These are phyloP conservation scores for Molorchus minor DNA, from an alignment of 2,888 invertebrate species.

Conservation along the genomic window DNA sequence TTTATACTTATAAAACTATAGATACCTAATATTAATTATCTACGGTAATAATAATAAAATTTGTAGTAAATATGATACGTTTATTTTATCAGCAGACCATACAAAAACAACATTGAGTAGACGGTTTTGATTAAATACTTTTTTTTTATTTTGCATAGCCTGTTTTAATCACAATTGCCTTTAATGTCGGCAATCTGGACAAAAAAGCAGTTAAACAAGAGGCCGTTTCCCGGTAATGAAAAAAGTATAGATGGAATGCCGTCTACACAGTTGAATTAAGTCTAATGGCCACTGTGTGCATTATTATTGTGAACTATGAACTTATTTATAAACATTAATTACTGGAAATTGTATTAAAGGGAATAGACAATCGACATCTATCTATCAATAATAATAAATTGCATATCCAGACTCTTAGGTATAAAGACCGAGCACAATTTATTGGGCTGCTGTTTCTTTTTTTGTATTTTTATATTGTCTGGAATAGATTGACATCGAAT, in stretches of 20 bases:
- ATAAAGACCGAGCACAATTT: constrained; percentile 6
- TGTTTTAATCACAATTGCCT: too few relatives aligned
- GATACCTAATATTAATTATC: too few relatives aligned
- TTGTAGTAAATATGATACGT: too few relatives aligned
- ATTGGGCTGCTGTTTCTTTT: neutral
- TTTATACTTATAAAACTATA: too few relatives aligned
- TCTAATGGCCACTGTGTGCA: constrained; percentile 1
- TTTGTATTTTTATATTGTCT: constrained; percentile 1
- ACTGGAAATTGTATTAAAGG: constrained; percentile 37
- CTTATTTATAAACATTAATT: constrained; percentile 38
- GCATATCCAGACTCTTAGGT: constrained; percentile 37
- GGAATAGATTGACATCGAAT: too few relatives aligned
- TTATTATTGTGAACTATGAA: constrained; percentile 38
- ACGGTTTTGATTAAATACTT: too few relatives aligned
- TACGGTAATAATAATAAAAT: too few relatives aligned
- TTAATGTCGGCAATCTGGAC: too few relatives aligned
- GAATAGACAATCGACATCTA: constrained; percentile 33
- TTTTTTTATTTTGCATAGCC: too few relatives aligned
- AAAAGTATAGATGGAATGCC: neutral
- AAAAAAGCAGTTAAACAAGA: neutral
- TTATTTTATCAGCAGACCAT: too few relatives aligned
- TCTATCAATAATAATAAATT: too few relatives aligned
- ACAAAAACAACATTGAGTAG: too few relatives aligned
- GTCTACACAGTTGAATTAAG: neutral
- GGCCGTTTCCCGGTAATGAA: neutral